phyloP scores from a whole-genome alignment of 2,888 invertebrate species.

The Luperina nickerlii region DNA sequence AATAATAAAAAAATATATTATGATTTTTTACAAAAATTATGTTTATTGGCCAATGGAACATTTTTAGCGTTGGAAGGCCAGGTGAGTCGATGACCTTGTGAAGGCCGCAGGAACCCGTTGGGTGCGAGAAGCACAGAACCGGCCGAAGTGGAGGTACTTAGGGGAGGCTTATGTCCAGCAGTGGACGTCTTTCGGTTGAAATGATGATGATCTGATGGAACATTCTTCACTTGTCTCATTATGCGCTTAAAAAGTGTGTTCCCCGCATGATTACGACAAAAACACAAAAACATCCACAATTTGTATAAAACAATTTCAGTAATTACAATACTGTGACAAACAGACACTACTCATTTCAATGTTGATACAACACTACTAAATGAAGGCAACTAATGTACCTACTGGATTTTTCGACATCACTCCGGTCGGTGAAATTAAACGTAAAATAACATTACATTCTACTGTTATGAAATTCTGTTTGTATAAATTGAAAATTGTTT shows the following conservation, averaged over 20 bases:
- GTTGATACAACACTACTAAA: neutral
- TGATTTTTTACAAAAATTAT: neutral
- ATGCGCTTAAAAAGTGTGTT: too few species aligned
- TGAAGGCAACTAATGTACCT: neutral
- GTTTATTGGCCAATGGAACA: neutral
- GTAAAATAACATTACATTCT: slow-evolving; percentile 12
- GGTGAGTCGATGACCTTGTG: too few species aligned
- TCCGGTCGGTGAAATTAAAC: slow-evolving; percentile 10
- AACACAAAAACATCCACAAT: neutral
- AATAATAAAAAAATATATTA: neutral
- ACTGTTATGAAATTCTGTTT: slow-evolving; percentile 19
- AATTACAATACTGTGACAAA: neutral
- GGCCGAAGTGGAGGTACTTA: neutral
- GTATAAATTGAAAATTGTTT: slow-evolving; percentile 3
- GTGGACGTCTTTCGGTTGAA: neutral
- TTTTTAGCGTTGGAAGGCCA: neutral
- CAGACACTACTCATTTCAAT: neutral
- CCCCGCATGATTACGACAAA: neutral
- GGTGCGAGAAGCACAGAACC: neutral
- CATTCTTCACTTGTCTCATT: neutral
- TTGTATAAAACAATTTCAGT: neutral
- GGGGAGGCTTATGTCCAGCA: neutral
- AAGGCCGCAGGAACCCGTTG: neutral
- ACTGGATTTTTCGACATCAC: neutral
- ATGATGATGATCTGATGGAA: too few species aligned